Evolutionary conservation across 2,113 vertebrate genomes (phyloP), one percentile per base, ranked within the genome.

Genomic region (Athene noctua): DNA sequence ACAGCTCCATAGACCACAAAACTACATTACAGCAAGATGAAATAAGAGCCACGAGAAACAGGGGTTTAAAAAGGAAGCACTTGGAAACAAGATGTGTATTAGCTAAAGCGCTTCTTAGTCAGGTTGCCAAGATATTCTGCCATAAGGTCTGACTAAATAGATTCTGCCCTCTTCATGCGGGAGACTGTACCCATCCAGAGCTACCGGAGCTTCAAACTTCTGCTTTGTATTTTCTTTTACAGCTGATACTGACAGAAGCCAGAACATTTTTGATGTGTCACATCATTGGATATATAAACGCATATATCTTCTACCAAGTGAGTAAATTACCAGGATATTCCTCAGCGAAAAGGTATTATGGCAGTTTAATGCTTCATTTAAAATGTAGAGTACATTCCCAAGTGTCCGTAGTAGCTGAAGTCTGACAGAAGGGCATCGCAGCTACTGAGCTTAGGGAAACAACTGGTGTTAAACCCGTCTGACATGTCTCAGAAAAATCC

Each of bases 401-500:
- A 75, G 86, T 29, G 68, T 62, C 80, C 75, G 70, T 6, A 52
- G 68, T 26, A 92, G 86, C 77, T 36, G 26, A 91, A 68, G 61
- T 42, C 80, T 96, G 94, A 67, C 79, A 96, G 72, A 75, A 94
- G 83, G 86, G 54, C 89, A 90, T 85, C 90, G 67, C 42, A 66
- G 66, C 86, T 73, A 12, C 66, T 0, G 14, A 68, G 65, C 59
- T 80, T n/a, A 46, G 47, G 83, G 70, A 82, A 94, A 95, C 38
- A 87, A 89, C 70, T 75, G 66, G 46, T 87, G 81, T 62, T 89
- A 94, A 92, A 94, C 73, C 78, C 94, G 62, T 81, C 91, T 68
- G 86, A 94, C 74, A 89, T 80, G 49, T 55, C 80, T 22, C 65
- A 94, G 73, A 91, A 90, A 96, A 91, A 91, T 87, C 58, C 61